Percentiles rank a stretch among this genome's conserved stretches.
phyloP scores from a whole-genome alignment of 2,888 invertebrate species.

The Stegophylla sp. region DNA sequence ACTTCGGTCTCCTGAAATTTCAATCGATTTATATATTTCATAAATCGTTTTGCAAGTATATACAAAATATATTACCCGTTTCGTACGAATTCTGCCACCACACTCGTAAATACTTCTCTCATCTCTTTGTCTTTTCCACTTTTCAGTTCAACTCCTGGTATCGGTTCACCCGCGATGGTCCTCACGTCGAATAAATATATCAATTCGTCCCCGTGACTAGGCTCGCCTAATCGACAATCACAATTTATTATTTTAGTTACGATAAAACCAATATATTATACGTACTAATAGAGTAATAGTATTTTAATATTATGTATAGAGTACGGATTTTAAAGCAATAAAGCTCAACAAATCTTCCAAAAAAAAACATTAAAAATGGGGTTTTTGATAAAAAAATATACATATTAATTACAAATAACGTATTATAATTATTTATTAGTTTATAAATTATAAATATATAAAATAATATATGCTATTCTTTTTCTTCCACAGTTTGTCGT shows the following conservation, averaged over 20 bases:
- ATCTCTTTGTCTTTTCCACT: slow-evolving; percentile 71
- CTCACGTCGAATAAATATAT: slow-evolving; percentile 73
- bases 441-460: too few relatives aligned
- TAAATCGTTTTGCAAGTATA: neutral
- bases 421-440: too few relatives aligned
- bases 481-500: too few relatives aligned
- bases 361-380: too few relatives aligned
- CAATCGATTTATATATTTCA: neutral
- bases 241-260: too few relatives aligned
- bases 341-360: too few relatives aligned
- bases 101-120: slow-evolving; percentile 72
- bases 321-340: too few relatives aligned
- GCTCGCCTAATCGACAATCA: slow-evolving; percentile 59
- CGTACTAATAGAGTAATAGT: too few relatives aligned
- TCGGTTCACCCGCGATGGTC: slow-evolving; percentile 65
- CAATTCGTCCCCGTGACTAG: slow-evolving; percentile 75
- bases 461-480: too few relatives aligned
- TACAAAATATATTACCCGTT: slow-evolving; percentile 66
- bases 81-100: slow-evolving; percentile 74
- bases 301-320: too few relatives aligned
- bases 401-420: too few relatives aligned
- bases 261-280: neutral
- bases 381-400: too few relatives aligned
- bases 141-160: slow-evolving; percentile 62
- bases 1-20: slow-evolving; percentile 60